Evolutionary conservation across 2,888 invertebrate species (phyloP).

Genomic region (Cataglyphis cursor): DNA sequence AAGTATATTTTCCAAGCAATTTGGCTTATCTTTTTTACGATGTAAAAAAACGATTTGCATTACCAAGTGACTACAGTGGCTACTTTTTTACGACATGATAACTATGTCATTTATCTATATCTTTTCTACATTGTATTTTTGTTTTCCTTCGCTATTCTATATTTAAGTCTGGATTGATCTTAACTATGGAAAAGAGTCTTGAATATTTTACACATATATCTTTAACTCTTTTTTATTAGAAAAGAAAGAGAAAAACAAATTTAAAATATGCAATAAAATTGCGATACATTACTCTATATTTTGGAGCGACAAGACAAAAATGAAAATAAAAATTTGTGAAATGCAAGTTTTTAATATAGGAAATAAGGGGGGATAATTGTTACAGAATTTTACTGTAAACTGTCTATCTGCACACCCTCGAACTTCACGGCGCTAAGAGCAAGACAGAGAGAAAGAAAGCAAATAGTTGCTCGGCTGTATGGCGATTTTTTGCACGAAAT

Average conservation of each 20-base stretch:
- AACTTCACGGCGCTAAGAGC: slow-evolving; percentile 1
- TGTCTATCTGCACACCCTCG: neutral
- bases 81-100: slow-evolving; percentile 14
- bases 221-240: neutral
- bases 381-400: neutral
- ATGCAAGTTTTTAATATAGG: neutral
- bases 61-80: slow-evolving; percentile 9
- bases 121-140: slow-evolving; percentile 32
- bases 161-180: slow-evolving; percentile 16
- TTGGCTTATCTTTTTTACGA: slow-evolving; percentile 35
- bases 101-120: slow-evolving; percentile 34
- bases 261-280: neutral
- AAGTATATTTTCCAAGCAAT: slow-evolving; percentile 19
- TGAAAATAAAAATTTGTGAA: neutral
- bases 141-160: neutral
- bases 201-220: neutral
- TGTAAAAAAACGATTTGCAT: slow-evolving; percentile 42
- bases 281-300: neutral
- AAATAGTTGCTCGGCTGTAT: neutral
- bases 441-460: slow-evolving; percentile 15
- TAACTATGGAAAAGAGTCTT: slow-evolving; percentile 6
- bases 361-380: neutral
- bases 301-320: neutral
- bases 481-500: slow-evolving; percentile 37
- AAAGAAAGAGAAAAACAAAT: neutral